phyloP scores from a whole-genome alignment of 2,113 vertebrate genomes.

The Colinus virginianus region DNA sequence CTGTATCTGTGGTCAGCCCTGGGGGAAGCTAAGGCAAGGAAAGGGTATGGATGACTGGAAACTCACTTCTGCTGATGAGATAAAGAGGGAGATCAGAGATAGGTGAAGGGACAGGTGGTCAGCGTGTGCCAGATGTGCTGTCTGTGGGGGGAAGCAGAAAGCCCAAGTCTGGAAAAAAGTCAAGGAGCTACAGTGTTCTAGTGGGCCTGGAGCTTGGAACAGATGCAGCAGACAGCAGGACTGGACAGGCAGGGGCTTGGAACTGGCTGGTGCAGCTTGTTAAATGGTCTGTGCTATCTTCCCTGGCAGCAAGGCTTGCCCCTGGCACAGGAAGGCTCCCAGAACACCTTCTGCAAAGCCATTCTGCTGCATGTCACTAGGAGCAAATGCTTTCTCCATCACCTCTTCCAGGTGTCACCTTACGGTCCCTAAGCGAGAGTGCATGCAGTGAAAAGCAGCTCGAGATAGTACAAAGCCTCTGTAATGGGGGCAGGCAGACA shows the following conservation, averaged over 20 bases:
- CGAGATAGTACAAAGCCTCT: background rate
- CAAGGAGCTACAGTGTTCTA: background rate
- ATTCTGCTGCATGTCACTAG: background rate
- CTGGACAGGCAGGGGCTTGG: background rate
- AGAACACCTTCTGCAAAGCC: background rate
- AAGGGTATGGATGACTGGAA: background rate
- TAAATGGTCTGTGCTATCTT: background rate
- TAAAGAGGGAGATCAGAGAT: background rate
- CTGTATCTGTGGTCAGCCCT: background rate
- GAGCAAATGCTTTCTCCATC: background rate
- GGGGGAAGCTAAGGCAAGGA: background rate
- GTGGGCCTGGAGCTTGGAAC: background rate
- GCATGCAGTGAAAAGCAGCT: background rate
- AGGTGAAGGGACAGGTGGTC: background rate
- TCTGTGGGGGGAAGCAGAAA: background rate
- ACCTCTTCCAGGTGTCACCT: background rate
- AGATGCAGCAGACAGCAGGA: background rate
- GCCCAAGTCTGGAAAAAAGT: background rate
- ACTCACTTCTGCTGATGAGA: background rate
- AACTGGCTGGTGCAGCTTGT: background rate
- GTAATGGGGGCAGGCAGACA: background rate
- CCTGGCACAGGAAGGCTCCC: background rate
- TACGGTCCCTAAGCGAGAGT: background rate
- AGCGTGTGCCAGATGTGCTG: background rate
- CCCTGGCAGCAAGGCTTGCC: background rate